Conservation (phyloP, 1,140 invertebrate species). For the Trichonephila inaurata region DNA sequence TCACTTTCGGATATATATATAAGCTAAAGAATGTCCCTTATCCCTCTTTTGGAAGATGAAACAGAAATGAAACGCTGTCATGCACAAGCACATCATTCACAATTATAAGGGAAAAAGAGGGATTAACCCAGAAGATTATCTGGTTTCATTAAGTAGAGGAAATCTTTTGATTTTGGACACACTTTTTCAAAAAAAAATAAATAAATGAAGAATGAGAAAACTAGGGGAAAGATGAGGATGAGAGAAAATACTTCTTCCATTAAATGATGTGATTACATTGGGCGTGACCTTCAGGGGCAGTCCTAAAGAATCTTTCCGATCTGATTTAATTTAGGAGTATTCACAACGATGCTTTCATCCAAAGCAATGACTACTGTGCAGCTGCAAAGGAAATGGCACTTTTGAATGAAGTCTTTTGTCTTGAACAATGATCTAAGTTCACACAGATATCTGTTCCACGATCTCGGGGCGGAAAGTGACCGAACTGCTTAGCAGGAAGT, state of each 20-base stretch:
- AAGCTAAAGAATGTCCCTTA: no score
- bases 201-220: no score
- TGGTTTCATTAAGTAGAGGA: not conserved
- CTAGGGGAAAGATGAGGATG: not conserved
- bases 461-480: constrained; percentile 1
- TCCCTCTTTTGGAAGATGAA: no score
- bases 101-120: not conserved
- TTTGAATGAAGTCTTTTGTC: constrained; percentile 57
- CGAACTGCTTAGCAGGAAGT: not conserved
- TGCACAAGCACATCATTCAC: no score
- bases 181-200: not conserved
- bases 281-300: not conserved
- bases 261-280: not conserved
- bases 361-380: constrained; percentile 45
- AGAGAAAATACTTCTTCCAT: not conserved
- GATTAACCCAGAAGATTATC: not conserved
- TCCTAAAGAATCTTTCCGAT: constrained; percentile 18
- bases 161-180: not conserved
- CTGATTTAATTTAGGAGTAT: constrained; percentile 5
- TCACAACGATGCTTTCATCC: constrained; percentile 21
- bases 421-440: constrained; percentile 41
- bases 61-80: no score
- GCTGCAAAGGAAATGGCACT: constrained; percentile 44
- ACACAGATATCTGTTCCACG: constrained; percentile 51
- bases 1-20: no score